These are phyloP conservation scores for Sinonovacula constricta DNA, from an alignment of 1,140 invertebrate species.

Conservation along the genomic window DNA sequence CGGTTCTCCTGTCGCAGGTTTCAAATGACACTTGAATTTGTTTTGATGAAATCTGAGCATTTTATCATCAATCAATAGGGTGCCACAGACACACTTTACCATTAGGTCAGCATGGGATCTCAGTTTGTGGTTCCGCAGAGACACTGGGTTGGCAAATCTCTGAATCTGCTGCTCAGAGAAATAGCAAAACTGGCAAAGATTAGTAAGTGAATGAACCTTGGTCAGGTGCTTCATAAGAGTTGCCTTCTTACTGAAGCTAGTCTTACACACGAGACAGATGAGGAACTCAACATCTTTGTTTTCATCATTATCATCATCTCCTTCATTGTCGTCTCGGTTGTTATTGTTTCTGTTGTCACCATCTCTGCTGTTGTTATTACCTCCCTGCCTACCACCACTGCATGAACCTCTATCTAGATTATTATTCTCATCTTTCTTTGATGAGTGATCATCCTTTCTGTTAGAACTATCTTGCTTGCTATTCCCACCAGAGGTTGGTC, in stretches of 20 bases:
- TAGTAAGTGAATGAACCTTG: conserved; percentile 31
- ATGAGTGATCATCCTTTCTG: too few relatives aligned
- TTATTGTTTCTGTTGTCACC: neutral
- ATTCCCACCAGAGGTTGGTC: too few relatives aligned
- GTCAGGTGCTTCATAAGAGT: conserved; percentile 23
- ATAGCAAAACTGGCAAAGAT: conserved; percentile 38
- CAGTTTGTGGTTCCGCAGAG: conserved; percentile 38
- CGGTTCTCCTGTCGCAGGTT: neutral
- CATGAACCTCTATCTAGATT: too few relatives aligned
- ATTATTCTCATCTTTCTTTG: too few relatives aligned
- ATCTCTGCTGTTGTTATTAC: neutral
- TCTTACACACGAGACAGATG: conserved; percentile 23
- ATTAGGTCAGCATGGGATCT: conserved; percentile 29
- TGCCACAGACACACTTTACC: conserved; percentile 41
- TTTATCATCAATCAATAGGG: conserved; percentile 36
- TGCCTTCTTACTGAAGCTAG: neutral
- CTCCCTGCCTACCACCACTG: too few relatives aligned
- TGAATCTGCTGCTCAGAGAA: conserved; percentile 15
- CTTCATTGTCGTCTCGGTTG: neutral
- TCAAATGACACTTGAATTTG: conserved; percentile 30
- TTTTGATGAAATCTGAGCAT: conserved; percentile 39
- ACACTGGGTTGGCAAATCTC: conserved; percentile 43
- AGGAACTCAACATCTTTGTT: conserved; percentile 4
- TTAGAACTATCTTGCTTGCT: too few relatives aligned
- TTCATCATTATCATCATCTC: neutral